phyloP scores from a whole-genome alignment of 2,113 vertebrate species.

The Mirounga angustirostris region DNA sequence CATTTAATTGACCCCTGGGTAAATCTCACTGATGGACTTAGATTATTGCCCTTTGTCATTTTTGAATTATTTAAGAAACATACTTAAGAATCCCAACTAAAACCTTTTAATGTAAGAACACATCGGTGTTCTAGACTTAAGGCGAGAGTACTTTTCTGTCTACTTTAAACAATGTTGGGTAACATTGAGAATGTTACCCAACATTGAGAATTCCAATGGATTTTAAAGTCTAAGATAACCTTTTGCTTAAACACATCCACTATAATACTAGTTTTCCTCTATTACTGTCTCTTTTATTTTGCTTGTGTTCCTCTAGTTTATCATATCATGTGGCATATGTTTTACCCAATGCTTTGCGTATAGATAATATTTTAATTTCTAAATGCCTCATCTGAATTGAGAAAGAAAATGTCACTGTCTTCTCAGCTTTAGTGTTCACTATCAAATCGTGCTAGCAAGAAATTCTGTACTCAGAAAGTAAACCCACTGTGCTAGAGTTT shows the following conservation, averaged over 20 bases:
- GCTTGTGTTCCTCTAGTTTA: not conserved
- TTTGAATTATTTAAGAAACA: not conserved
- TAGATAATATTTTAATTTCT: not conserved
- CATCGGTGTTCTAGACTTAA: not conserved
- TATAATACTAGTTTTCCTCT: not conserved
- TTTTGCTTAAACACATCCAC: not conserved
- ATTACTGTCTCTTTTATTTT: not conserved
- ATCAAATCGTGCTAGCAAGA: not conserved
- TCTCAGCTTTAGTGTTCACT: not conserved
- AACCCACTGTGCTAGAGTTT: slow-evolving; percentile 41
- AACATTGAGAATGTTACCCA: not conserved
- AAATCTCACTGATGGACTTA: not conserved
- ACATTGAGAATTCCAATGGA: not conserved
- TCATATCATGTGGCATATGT: not conserved
- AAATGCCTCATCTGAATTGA: slow-evolving; percentile 45
- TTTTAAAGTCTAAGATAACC: not conserved
- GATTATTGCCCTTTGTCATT: not conserved
- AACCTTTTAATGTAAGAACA: not conserved
- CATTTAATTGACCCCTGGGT: not conserved
- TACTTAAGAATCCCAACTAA: not conserved
- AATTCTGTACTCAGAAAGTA: slow-evolving; percentile 52
- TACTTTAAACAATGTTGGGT: not conserved
- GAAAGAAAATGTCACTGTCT: not conserved
- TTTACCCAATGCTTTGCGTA: not conserved
- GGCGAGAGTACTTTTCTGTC: not conserved